Percentiles rank a stretch among this genome's conserved stretches.
Evolutionary conservation across 2,113 vertebrate genomes (phyloP).

Genomic region (Odontesthes bonariensis): DNA sequence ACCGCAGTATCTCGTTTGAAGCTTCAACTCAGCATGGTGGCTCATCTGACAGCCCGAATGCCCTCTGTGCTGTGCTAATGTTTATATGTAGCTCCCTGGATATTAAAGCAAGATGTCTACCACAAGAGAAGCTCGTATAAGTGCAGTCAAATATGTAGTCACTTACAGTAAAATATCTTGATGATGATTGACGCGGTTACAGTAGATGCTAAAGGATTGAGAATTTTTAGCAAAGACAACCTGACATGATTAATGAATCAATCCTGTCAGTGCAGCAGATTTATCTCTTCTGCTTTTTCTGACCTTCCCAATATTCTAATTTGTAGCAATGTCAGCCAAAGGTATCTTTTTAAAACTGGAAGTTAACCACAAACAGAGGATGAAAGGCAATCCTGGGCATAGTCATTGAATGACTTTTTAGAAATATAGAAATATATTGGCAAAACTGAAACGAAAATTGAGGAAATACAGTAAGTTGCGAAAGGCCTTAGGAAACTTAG

Average conservation of each 20-base stretch:
- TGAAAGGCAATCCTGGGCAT: not conserved
- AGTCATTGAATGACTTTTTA: no score
- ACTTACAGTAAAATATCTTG: not conserved
- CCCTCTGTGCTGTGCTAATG: constrained; percentile 3
- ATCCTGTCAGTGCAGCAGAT: not conserved
- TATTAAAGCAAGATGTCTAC: constrained; percentile 5
- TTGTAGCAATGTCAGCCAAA: no score
- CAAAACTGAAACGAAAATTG: no score
- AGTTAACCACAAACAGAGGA: not conserved
- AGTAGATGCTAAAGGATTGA: not conserved
- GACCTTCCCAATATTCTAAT: no score
- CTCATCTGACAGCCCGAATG: constrained; percentile 28
- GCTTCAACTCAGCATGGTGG: constrained; percentile 35
- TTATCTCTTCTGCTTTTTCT: no score
- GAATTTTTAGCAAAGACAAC: not conserved
- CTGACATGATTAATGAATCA: not conserved
- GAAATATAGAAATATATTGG: not conserved
- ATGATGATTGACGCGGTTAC: not conserved
- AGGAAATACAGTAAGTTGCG: not conserved
- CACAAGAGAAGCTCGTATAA: not conserved
- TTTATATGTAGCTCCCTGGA: constrained; percentile 9
- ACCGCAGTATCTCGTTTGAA: constrained; percentile 38
- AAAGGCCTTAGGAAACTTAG: not conserved
- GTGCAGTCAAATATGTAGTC: not conserved
- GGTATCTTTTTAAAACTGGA: no score